Evolutionary conservation across 2,888 invertebrate genomes (phyloP).

Genomic region (Molanna angustata): DNA sequence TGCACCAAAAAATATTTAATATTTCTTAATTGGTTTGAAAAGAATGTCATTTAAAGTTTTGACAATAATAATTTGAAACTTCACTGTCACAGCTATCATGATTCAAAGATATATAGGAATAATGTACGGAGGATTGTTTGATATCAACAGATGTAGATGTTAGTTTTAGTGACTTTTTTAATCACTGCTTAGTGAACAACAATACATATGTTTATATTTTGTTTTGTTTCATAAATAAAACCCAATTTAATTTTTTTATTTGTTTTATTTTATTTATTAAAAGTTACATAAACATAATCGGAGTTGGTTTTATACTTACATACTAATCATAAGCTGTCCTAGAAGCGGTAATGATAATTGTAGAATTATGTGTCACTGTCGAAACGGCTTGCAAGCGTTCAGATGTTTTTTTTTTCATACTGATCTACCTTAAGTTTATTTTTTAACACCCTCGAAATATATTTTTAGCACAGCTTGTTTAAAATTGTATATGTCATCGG

Average conservation of each 20-base stretch:
- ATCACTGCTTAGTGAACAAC: no score
- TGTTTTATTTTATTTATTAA: conserved; percentile 29
- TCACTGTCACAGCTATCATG: no score
- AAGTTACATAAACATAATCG: conserved; percentile 24
- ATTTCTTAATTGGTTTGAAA: no score
- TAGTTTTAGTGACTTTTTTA: no score
- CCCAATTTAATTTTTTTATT: conserved; percentile 3
- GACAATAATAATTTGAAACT: no score
- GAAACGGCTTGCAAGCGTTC: conserved; percentile 27
- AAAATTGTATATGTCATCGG: conserved; percentile 23
- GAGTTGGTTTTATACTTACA: conserved; percentile 12
- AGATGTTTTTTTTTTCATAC: neutral
- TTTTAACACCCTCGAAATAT: conserved; percentile 7
- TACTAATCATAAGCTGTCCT: conserved; percentile 29
- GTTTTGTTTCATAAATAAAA: no score
- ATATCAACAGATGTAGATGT: no score
- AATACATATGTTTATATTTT: no score
- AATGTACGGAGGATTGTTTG: no score
- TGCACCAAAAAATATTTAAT: no score
- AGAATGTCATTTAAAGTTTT: no score
- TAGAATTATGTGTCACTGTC: conserved; percentile 15
- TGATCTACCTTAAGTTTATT: conserved; percentile 5
- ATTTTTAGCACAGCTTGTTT: conserved; percentile 21
- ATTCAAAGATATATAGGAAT: no score
- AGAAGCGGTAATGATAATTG: conserved; percentile 27